These are phyloP conservation scores for Colinus virginianus DNA, from an alignment of 2,113 vertebrate species.

Conservation along the genomic window DNA sequence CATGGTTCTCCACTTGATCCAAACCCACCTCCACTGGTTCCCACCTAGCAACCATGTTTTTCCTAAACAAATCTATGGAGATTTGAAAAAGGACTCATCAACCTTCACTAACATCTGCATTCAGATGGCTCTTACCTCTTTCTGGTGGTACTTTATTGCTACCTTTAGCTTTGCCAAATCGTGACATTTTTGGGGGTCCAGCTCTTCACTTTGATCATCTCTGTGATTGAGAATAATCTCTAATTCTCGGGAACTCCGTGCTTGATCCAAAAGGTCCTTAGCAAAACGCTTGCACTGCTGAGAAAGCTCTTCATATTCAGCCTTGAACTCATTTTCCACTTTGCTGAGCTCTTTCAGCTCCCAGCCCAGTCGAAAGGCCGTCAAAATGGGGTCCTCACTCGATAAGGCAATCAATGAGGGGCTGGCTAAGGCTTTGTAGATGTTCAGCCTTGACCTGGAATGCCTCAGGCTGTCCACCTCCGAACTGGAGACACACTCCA, in stretches of 20 bases:
- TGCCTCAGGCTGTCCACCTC: constrained; percentile 97
- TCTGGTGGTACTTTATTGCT: constrained; percentile 99
- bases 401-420: constrained; percentile 96
- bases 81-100: not conserved
- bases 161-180: constrained; percentile 97
- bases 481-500: constrained; percentile 96
- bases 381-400: constrained; percentile 90
- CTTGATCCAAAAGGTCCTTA: constrained; percentile 97
- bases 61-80: not conserved
- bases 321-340: constrained; percentile 98
- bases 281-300: constrained; percentile 98
- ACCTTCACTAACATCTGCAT: not conserved
- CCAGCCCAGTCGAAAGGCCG: constrained; percentile 95
- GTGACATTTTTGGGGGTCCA: constrained; percentile 93
- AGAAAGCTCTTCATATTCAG: constrained; percentile 97
- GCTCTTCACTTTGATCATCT: constrained; percentile 94
- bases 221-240: constrained; percentile 97
- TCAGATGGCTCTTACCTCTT: constrained; percentile 86
- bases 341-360: constrained; percentile 98
- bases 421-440: constrained; percentile 96
- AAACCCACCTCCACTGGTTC: not conserved
- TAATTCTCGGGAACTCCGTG: constrained; percentile 92
- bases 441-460: constrained; percentile 94
- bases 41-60: not conserved
- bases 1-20: not conserved